A percentile compares a stretch with the other conserved stretches of the same genome.
phyloP scores from a whole-genome alignment of 2,797 vertebrate genomes.

The Clangula hyemalis region DNA sequence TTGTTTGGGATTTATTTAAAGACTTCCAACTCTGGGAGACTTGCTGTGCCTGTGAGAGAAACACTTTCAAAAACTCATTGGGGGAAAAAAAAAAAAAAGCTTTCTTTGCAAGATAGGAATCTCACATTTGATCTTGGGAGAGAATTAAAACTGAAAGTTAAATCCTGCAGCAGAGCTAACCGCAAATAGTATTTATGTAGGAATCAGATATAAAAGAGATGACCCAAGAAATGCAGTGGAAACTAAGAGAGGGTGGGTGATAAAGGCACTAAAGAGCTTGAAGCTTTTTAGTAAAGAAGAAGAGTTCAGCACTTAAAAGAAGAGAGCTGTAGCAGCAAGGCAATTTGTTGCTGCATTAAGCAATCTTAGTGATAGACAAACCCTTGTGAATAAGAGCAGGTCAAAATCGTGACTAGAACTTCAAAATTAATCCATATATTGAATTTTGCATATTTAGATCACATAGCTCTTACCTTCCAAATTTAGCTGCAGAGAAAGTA shows the following conservation, averaged over 20 bases:
- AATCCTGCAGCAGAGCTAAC: constrained; percentile 36
- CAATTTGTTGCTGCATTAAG: constrained; percentile 23
- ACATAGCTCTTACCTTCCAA: neutral
- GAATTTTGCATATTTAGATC: neutral
- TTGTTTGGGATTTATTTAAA: constrained; percentile 54
- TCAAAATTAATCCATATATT: neutral
- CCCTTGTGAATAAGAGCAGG: constrained; percentile 38
- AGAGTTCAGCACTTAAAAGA: neutral
- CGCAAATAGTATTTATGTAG: constrained; percentile 32
- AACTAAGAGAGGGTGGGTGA: constrained; percentile 21
- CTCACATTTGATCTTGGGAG: constrained; percentile 41
- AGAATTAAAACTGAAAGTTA: constrained; percentile 58
- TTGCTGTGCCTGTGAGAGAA: constrained; percentile 25
- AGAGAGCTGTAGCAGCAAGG: neutral
- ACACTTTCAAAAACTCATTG: constrained; percentile 28
- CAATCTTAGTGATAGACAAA: constrained; percentile 41
- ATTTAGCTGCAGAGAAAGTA: neutral
- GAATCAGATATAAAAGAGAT: constrained; percentile 53
- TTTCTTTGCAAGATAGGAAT: constrained; percentile 48
- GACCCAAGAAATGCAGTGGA: constrained; percentile 48
- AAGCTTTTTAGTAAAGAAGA: constrained; percentile 35
- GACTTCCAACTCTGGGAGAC: constrained; percentile 6
- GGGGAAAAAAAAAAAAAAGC: neutral
- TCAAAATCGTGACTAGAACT: neutral
- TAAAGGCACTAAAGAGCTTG: constrained; percentile 48